Conservation (phyloP, 2,797 vertebrate genomes). For the Florisuga fusca region DNA sequence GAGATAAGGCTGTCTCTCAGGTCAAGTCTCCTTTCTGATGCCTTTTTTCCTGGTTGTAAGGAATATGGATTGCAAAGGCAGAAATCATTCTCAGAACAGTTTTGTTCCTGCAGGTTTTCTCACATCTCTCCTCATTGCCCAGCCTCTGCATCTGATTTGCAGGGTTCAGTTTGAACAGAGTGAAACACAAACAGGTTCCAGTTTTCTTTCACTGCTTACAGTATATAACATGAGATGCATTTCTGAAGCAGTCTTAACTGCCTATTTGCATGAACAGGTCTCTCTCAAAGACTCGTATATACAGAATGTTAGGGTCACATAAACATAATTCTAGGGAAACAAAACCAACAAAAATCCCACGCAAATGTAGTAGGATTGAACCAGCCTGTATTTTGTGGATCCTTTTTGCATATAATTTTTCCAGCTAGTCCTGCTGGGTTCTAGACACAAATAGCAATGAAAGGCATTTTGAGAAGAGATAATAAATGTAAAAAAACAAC, state of each 20-base stretch:
- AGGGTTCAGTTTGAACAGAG: background rate
- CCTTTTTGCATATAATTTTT: background rate
- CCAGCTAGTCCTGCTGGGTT: background rate
- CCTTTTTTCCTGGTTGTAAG: background rate
- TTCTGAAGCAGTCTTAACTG: background rate
- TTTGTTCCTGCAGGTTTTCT: background rate
- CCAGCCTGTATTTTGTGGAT: background rate
- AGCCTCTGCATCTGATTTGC: background rate
- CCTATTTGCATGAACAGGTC: background rate
- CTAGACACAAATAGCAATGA: background rate
- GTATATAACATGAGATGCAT: background rate
- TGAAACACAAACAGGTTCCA: background rate
- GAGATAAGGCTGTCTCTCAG: background rate
- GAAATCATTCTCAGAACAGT: background rate
- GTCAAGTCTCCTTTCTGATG: background rate
- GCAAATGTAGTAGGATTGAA: background rate
- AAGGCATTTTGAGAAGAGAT: background rate
- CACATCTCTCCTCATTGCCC: background rate
- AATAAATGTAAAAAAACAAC: background rate
- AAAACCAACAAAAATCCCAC: background rate
- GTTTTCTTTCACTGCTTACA: background rate
- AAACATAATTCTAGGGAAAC: background rate
- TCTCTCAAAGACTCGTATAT: background rate
- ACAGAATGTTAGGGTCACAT: background rate
- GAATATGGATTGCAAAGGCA: background rate